Conservation (phyloP, 2,797 vertebrate genomes). For the Avahi laniger region DNA sequence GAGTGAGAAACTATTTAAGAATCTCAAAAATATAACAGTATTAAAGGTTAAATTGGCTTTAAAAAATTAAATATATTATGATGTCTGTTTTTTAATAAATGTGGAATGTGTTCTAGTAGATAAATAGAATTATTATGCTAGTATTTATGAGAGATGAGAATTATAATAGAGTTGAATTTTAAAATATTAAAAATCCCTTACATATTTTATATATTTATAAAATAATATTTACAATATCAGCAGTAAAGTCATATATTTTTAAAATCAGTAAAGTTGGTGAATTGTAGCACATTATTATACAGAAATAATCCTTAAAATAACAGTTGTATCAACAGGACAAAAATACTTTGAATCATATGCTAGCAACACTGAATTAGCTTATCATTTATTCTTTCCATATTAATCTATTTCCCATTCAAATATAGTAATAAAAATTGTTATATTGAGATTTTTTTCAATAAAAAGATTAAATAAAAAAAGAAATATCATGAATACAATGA, state of each 20-base stretch:
- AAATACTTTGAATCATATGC: not conserved
- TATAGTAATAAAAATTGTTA: not conserved
- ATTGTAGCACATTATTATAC: not conserved
- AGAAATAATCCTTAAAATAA: not conserved
- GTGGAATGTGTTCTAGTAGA: not conserved
- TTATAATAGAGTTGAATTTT: not conserved
- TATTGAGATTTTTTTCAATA: not conserved
- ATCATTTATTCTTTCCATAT: not conserved
- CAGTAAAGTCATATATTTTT: not conserved
- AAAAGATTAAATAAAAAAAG: not conserved
- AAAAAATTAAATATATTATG: constrained; percentile 7
- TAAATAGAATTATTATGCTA: not conserved
- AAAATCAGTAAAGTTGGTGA: not conserved
- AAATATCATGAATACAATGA: not conserved
- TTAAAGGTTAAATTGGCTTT: not conserved
- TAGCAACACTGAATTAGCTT: not conserved
- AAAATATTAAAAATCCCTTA: not conserved
- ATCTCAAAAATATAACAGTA: not conserved
- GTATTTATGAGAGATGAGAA: not conserved
- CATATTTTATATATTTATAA: not conserved
- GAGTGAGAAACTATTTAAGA: not conserved
- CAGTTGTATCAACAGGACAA: not conserved
- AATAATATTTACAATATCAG: not conserved
- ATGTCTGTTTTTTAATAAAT: constrained; percentile 1
- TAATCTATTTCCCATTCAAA: not conserved